Base-by-base conservation (phyloP, 2,113 vertebrate genomes). In the Grammomys surdaster region DNA sequence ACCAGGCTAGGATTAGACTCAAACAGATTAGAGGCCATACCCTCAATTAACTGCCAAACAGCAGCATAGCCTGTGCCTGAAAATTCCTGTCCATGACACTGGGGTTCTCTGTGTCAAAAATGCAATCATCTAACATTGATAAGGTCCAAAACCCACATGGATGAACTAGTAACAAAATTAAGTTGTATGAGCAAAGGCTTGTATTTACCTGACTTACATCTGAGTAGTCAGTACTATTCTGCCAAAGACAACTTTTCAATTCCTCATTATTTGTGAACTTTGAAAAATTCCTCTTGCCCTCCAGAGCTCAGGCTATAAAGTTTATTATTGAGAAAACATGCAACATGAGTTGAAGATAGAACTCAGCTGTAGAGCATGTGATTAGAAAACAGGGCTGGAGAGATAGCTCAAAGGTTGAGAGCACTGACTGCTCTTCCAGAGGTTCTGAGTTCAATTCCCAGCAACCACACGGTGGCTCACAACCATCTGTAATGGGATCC, bases 171-270 rank as follows among this genome's bases (percentile, higher is more conserved):
- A 82, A 82, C 20, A n/a, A 13, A 58, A 58, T 58, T 51, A 81
- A 58, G 54, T 58, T 81, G 54, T 58, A n/a, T 81, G 33, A 24
- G 54, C 36, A 82, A 82, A 82, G 36, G 80, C 36, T 82, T 22
- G 6, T 40, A 40, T 58, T 24, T 40, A 60, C 56, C 56, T 82
- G 56, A 82, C 80, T 58, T 86, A 91, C 22, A 63, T 46, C 8
- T 77, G 20, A 78, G 13, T 5, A 92, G 33, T 92, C 48, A 31
- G 48, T 40, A 90, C n/a, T 58, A 78, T 92, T 85, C 82, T 22
- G 17, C 58, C 72, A 93, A 87, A 93, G 40, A 92, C 33, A 73
- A 33, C 8, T 78, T 95, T 88, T 85, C n/a, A 92, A 88, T 33
- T 91, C 43, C 22, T 33, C 54, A 24, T 81, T 58, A 81, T 33